Evolutionary conservation across 2,113 vertebrate species (phyloP).

Genomic region (Platichthys stellatus): DNA sequence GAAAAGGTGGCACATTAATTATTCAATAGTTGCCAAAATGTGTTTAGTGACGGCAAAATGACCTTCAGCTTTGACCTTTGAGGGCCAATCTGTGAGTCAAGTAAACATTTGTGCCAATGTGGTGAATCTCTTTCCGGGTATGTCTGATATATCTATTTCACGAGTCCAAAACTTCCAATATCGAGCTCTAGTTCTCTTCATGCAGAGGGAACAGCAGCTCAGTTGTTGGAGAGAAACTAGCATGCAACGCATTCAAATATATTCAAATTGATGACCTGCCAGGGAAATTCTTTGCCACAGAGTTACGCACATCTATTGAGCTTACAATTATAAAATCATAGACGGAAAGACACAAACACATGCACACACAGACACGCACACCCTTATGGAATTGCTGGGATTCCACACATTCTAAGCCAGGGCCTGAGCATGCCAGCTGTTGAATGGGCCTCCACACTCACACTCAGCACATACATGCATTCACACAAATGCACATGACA

Average conservation of each 20-base stretch:
- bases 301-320: slow-evolving; percentile 9
- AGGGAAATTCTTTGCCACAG: neutral
- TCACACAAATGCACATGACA: neutral
- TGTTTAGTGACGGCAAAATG: neutral
- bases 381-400: slow-evolving; percentile 49
- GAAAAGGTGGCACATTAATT: neutral
- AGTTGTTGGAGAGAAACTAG: neutral
- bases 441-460: slow-evolving; percentile 66
- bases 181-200: neutral
- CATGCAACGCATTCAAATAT: slow-evolving; percentile 15
- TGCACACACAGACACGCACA: slow-evolving; percentile 29
- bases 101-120: neutral
- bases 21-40: neutral
- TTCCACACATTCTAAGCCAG: slow-evolving; percentile 75
- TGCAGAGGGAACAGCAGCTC: slow-evolving; percentile 25
- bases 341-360: slow-evolving; percentile 15
- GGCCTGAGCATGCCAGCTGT: slow-evolving; percentile 80
- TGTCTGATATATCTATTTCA: neutral
- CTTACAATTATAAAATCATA: slow-evolving; percentile 27
- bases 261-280: slow-evolving; percentile 32
- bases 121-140: neutral
- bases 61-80: neutral
- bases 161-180: neutral
- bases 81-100: neutral
- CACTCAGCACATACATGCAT: neutral